These are phyloP conservation scores for Drosophila tropicalis DNA, from an alignment of 1,140 invertebrate genomes.

Conservation along the genomic window DNA sequence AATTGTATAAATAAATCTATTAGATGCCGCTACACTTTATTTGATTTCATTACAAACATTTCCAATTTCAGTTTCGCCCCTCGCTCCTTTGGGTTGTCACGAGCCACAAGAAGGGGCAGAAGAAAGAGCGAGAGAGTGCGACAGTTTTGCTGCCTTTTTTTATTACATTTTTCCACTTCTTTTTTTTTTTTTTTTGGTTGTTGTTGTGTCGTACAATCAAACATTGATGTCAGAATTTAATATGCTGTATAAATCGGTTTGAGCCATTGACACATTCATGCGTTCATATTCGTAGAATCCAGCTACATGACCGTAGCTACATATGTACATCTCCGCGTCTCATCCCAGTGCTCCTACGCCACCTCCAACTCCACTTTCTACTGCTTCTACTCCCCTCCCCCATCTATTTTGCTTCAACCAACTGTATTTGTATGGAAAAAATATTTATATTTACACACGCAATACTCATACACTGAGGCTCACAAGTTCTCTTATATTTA, in stretches of 20 bases:
- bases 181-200: constrained; percentile 43
- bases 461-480: constrained; percentile 52
- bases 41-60: constrained; percentile 62
- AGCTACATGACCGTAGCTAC: constrained; percentile 10
- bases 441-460: constrained; percentile 77
- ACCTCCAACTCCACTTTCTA: neutral
- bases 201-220: constrained; percentile 54
- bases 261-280: constrained; percentile 81
- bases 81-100: constrained; percentile 31
- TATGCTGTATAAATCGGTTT: constrained; percentile 82
- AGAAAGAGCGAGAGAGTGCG: neutral
- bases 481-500: constrained; percentile 18
- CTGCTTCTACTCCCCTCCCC: neutral
- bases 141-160: constrained; percentile 26
- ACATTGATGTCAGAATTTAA: constrained; percentile 82
- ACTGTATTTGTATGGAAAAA: constrained; percentile 54
- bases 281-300: constrained; percentile 63
- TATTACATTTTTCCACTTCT: constrained; percentile 42
- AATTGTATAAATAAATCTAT: constrained; percentile 64
- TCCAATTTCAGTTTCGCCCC: constrained; percentile 18
- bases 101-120: neutral
- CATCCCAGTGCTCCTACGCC: neutral
- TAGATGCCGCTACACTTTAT: constrained; percentile 63
- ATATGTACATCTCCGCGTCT: constrained; percentile 17
- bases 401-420: neutral